phyloP scores from a whole-genome alignment of 2,888 invertebrate genomes.

The Entomobrya multifasciata region DNA sequence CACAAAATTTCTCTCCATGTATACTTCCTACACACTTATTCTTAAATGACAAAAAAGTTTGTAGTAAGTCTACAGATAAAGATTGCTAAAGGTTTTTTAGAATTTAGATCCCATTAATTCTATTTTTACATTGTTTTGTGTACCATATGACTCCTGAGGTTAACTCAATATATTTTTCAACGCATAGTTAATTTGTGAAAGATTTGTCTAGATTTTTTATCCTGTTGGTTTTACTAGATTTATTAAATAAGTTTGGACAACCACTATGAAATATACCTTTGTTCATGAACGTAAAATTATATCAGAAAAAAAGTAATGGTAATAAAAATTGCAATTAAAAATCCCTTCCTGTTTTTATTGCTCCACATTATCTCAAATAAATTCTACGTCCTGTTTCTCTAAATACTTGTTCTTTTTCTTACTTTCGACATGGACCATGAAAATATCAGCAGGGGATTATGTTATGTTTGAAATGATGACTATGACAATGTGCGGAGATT shows the following conservation, averaged over 20 bases:
- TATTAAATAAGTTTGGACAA: too few relatives aligned
- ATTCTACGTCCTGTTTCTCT: background rate
- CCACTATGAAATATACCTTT: too few relatives aligned
- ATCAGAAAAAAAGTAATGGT: background rate
- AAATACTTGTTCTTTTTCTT: background rate
- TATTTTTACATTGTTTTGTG: background rate
- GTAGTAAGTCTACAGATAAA: background rate
- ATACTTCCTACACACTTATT: background rate
- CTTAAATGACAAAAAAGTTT: background rate
- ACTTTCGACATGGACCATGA: conserved; percentile 55
- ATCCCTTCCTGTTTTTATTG: background rate
- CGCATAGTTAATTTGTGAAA: background rate
- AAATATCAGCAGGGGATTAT: conserved; percentile 51
- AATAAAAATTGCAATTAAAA: conserved; percentile 46
- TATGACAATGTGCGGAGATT: too few relatives aligned
- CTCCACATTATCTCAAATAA: background rate
- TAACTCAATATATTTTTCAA: background rate
- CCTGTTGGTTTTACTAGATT: too few relatives aligned
- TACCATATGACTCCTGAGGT: background rate
- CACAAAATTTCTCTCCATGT: background rate
- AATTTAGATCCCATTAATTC: background rate
- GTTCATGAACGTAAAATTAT: too few relatives aligned
- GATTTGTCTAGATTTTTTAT: conserved; percentile 16
- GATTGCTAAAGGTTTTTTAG: too few relatives aligned
- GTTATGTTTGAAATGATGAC: background rate